These are phyloP conservation scores for Chrysochloris asiatica DNA, from an alignment of 2,113 vertebrate species.

Conservation along the genomic window DNA sequence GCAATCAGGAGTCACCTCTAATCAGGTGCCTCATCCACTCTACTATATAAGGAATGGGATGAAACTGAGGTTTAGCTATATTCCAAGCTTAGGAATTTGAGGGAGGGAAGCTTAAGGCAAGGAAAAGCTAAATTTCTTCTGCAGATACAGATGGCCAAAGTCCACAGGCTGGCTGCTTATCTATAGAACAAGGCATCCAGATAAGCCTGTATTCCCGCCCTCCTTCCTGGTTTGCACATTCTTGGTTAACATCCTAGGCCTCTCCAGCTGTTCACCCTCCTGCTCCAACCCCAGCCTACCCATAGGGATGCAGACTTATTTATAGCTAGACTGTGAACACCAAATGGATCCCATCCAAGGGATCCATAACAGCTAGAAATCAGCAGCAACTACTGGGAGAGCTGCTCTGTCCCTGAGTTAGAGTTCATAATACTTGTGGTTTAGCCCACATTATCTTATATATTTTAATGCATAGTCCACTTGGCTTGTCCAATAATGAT, in stretches of 20 bases:
- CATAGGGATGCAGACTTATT: background rate
- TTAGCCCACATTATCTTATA: background rate
- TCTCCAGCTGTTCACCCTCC: conserved; percentile 26
- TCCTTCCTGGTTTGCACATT: conserved; percentile 16
- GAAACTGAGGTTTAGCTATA: background rate
- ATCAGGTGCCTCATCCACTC: background rate
- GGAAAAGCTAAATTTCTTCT: background rate
- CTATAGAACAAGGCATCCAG: background rate
- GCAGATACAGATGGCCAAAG: background rate
- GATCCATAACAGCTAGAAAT: background rate
- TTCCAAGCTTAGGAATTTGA: background rate
- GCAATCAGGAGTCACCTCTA: background rate
- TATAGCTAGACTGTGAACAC: conserved; percentile 5
- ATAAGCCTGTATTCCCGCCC: background rate
- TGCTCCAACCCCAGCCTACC: background rate
- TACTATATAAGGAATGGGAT: background rate
- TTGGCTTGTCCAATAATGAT: background rate
- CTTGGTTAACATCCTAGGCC: background rate
- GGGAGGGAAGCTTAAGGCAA: background rate
- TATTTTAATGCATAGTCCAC: background rate
- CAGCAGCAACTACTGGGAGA: background rate
- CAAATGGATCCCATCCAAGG: conserved; percentile 23
- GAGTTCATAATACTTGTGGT: background rate
- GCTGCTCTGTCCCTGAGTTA: background rate
- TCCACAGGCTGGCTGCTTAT: background rate